phyloP scores from a whole-genome alignment of 1,140 invertebrate species.

The Cyclina sinensis region DNA sequence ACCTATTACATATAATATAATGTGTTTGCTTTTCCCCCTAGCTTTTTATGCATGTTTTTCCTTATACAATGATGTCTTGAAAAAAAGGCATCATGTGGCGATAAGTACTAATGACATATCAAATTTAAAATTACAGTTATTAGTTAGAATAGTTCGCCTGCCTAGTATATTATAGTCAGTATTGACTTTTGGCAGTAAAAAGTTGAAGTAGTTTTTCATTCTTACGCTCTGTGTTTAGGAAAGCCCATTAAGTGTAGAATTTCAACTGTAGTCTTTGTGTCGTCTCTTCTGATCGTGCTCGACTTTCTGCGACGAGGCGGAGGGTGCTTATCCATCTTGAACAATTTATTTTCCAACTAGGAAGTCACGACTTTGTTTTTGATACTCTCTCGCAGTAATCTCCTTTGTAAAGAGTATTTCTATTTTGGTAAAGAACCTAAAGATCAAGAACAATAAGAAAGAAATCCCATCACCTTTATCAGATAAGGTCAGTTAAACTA shows the following conservation, averaged over 20 bases:
- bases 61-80: too few relatives aligned
- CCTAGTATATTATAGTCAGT: too few relatives aligned
- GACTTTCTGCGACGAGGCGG: slow-evolving; percentile 47
- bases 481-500: too few relatives aligned
- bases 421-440: slow-evolving; percentile 1
- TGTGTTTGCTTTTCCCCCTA: too few relatives aligned
- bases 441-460: background rate
- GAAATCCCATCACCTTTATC: background rate
- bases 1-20: too few relatives aligned
- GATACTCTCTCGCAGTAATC: background rate
- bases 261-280: slow-evolving; percentile 88
- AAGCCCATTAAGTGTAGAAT: slow-evolving; percentile 95
- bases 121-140: too few relatives aligned
- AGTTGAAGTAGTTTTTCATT: too few relatives aligned
- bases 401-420: slow-evolving; percentile 16
- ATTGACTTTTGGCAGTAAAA: too few relatives aligned
- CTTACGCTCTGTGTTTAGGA: slow-evolving; percentile 94
- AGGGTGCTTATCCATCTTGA: slow-evolving; percentile 4
- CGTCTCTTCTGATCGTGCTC: slow-evolving; percentile 67
- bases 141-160: too few relatives aligned
- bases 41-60: too few relatives aligned
- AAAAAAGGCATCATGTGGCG: too few relatives aligned
- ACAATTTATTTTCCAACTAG: slow-evolving; percentile 5
- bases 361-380: slow-evolving; percentile 26
- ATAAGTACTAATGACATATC: too few relatives aligned